Evolutionary conservation across 2,113 vertebrate species (phyloP), one percentile per base, ranked within the genome.

Genomic region (Ursus arctos): DNA sequence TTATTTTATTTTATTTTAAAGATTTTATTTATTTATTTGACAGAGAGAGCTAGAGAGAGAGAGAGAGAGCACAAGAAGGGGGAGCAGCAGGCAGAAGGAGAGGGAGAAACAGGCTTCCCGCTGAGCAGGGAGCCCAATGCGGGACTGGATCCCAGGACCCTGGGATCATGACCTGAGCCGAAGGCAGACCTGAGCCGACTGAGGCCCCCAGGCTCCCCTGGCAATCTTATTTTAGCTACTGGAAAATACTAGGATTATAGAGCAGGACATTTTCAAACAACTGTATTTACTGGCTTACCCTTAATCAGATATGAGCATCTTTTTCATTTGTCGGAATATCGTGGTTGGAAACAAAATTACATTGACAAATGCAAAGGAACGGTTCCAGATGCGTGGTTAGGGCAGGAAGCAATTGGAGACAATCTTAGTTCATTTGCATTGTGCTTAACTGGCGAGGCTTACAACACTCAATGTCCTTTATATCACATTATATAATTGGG

Each of bases 221-320:
- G 21, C 61, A 79, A 65, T 83, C 53, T 94, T 77, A 91, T 90
- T 93, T 69, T 93, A 79, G 79, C 33, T 31, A n/a, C 40, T 80
- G 79, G 47, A 36, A 87, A 77, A 72, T 83, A 67, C 31, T 95
- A 83, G 81, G 12, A 51, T 95, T 79, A 65, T 57, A 36, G 51
- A 83, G 59, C n/a, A 36, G 61, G 72, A 10, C 26, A 43, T 67
- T 89, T 96, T 83, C 74, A 90, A 86, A 86, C 36, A 76, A 47
- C 26, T 87, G 13, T 65, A 47, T 88, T 59, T 65, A 95, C 26
- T 77, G 71, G 43, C 2, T 79, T 91, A 53, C n/a, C 47, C 19
- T 92, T 55, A 63, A 72, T 87, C 7, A 28, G 11, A 55, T 55
- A 16, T 63, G 4, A 47, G 57, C 22, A 33, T 81, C 18, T 3